Evolutionary conservation across 1,140 invertebrate genomes (phyloP), one percentile per base, ranked within the genome.

Genomic region (Triops cancriformis): DNA sequence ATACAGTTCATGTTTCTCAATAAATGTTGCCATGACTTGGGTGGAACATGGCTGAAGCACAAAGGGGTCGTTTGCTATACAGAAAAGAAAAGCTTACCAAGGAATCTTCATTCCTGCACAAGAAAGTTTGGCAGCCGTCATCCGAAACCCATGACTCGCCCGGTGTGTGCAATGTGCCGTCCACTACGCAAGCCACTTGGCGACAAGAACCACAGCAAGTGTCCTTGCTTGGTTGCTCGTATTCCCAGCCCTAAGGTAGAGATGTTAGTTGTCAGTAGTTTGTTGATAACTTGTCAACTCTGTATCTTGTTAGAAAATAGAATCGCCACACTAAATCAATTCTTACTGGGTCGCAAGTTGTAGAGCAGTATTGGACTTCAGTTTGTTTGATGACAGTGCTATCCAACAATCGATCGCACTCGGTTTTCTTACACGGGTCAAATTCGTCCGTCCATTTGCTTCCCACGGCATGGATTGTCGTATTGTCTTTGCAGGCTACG

Each of bases 191-290:
- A 43, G 85, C 85, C 0, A 86, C 84, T 84, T 90, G 89, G 28
- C 87, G 83, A 79, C 93, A 94, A 78, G 87, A 84, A 3, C 92
- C 92, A 81, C 93, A 94, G 83, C 93, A 94, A n/a, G 85, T 81
- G 2, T 82, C 81, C 14, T 80, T 84, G 23, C 81, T 83, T 18
- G 75, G 37, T 0, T 80, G 64, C n/a, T 72, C 26, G 37, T 73
- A 76, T 31, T 76, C 78, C 74, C 80, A 87, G 0, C 87, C 87
- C 74, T 81, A 74, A 3, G 80, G 77, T 72, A 72, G 79, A 76
- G 79, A 76, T 76, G 75, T 26, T 27, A 77, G 78, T 18, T 37
- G 26, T 26, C n/a, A 31, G 28, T 76, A 45, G 31, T 41, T 73
- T 45, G 26, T 18, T 23, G 9, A 9, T 28, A 51, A 2, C 75